Evolutionary conservation across 2,113 vertebrate species (phyloP), one percentile per base, ranked within the genome.

Genomic region (Poeciliopsis occidentalis): DNA sequence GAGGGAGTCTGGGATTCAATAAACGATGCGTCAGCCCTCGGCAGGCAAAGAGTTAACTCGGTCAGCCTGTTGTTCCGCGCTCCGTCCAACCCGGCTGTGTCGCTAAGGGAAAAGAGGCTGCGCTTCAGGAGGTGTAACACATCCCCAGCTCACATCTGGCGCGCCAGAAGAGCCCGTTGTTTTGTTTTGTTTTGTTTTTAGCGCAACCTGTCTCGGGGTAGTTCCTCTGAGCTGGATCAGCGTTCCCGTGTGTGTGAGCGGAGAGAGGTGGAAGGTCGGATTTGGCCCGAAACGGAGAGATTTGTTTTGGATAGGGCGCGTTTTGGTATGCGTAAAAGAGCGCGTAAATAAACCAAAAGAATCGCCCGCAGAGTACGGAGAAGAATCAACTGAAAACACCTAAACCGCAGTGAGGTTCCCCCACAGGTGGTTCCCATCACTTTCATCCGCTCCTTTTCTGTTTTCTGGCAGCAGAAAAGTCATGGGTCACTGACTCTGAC

Each of bases 361-460:
- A 54, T 19, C 17, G 10, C 24, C 24, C 24, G 47, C 47, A 24
- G 47, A 54, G 24, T 57, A 8, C 22, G 51, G 51, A 3, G 8
- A n/a, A n/a, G n/a, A 1, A 19, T 47, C 17, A 47, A 17, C 17
- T 47, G 44, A 17, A 17, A 47, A 66, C 27, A 61, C 32, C 37
- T 5, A 5, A 72, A 26, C 31, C n/a, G 60, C 2, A 8, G 71
- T 26, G 34, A 81, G 80, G 80, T 80, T 27, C 65, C 26, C 71
- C 87, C 90, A 93, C 92, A 93, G 92, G 93, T 94, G 92, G 81
- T 91, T 94, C 79, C 17, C 22, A 10, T 75, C 24, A 60, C 26
- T 37, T 65, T 65, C 6, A n/a, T 65, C 62, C 7, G 47, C 71
- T n/a, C 67, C 44, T 29, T 3, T 27, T 34, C 15, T 22, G n/a